Evolutionary conservation across 2,113 vertebrate genomes (phyloP), one percentile per base, ranked within the genome.

Genomic region (Neodon shergylaensis): DNA sequence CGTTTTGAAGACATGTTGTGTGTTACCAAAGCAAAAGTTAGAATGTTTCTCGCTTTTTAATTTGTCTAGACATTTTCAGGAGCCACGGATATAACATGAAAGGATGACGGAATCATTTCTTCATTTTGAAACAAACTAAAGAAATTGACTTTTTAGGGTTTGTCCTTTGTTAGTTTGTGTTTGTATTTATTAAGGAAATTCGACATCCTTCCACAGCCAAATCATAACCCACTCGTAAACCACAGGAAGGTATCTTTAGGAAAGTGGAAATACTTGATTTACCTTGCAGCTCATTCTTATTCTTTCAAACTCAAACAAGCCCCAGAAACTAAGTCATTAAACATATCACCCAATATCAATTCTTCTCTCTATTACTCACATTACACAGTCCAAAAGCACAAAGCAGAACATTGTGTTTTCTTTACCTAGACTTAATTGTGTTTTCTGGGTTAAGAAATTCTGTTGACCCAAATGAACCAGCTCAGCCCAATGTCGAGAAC

Each of bases 191-290:
- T 84, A 54, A 54, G 86, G 52, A 79, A 54, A 65, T 78, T 61
- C 79, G 12, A 85, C 86, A 33, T 77, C 49, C 2, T 66, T 16
- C 17, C 13, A 63, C 72, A 33, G 5, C 39, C 52, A 83, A 82
- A 72, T 33, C 42, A 4, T 11, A 17, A 90, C 21, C 21, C 26
- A 52, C 5, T 33, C 74, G 33, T 28, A 17, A 28, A 17, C n/a
- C 52, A n/a, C 87, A 87, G 28, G 47, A 31, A 89, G 84, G 52
- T 31, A 21, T 7, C 26, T 26, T 65, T 42, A 22, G 63, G 44
- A 42, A 92, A 84, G 12, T 78, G 33, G 26, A 91, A 86, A n/a
- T 76, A 21, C 24, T 74, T 83, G 84, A 49, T 33, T 90, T 92
- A 47, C 1, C 42, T 54, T 86, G 31, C 3, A 91, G 61, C 39